These are phyloP conservation scores for Cydia strobilella DNA, from an alignment of 1,140 invertebrate genomes.

Conservation along the genomic window DNA sequence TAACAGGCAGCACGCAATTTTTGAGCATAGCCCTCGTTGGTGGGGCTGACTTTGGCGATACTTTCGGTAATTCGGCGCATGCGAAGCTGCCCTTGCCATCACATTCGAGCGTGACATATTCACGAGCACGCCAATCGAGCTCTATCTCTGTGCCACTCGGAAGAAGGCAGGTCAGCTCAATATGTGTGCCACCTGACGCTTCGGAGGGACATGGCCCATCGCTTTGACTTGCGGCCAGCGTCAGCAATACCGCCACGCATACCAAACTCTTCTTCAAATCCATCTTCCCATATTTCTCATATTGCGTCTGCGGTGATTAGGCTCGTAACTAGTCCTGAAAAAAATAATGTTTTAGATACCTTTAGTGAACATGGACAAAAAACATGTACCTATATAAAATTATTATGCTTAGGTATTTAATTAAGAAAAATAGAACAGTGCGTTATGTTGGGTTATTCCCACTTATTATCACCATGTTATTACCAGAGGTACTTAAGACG, in stretches of 20 bases:
- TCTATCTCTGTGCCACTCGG: conserved; percentile 2
- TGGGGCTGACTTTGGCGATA: neutral
- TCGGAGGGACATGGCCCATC: neutral
- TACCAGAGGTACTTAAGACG: too few relatives aligned
- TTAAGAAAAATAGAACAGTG: too few relatives aligned
- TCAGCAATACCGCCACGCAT: neutral
- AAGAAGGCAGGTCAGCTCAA: neutral
- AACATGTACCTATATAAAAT: too few relatives aligned
- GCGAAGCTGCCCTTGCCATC: neutral
- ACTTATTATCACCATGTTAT: too few relatives aligned
- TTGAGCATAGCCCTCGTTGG: neutral
- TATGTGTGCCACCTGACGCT: neutral
- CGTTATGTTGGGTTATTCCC: too few relatives aligned
- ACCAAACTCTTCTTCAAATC: neutral
- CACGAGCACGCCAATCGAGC: neutral
- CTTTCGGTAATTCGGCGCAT: neutral
- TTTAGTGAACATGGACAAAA: neutral
- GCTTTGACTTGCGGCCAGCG: neutral
- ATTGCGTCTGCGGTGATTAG: neutral
- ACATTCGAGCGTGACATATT: conserved; percentile 10
- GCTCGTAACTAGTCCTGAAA: neutral
- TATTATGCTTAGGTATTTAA: too few relatives aligned
- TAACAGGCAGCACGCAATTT: neutral
- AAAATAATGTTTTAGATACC: neutral
- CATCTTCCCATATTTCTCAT: conserved; percentile 3